Evolutionary conservation across 2,797 vertebrate genomes (phyloP), one percentile per base, ranked within the genome.

Genomic region (Melopsittacus undulatus): DNA sequence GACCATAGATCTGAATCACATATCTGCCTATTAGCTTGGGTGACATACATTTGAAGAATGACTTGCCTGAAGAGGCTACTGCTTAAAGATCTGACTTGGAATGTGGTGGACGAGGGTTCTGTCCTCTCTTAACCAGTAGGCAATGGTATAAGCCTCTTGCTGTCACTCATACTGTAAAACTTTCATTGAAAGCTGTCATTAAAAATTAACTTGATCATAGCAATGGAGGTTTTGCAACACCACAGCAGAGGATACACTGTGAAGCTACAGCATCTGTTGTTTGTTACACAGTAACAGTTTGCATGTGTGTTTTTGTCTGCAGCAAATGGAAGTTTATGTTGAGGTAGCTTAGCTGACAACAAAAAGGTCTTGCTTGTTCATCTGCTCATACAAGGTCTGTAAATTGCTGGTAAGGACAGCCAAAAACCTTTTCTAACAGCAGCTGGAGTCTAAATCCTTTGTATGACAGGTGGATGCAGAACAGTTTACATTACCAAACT

Each of bases 21-120:
- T 10, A 10, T 68, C 45, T 74, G 56, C 40, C 20, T 7, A 10
- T 29, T 66, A 43, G 57, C 15, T 32, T 67, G 9, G 13, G 5
- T 62, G 32, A 63, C 16, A 29, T n/a, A 48, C 0, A 4, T 76
- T 73, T 52, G 73, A 49, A 51, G 54, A 82, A 77, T 38, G 1
- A 54, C 52, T 79, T 87, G n/a, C 29, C 21, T 49, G 20, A 86
- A 80, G 43, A 62, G 24, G 15, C 21, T 24, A n/a, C 6, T 51
- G 49, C 22, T 75, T 75, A 32, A 51, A 81, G 26, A 51, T 16
- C 40, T 57, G 67, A 23, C 29, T 38, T 77, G 23, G 15, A 77
- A 49, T 21, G 5, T 11, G 20, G 14, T 16, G 62, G 69, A 43
- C 2, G 0, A 11, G 6, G 2, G 0, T 3, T 40, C 68, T 32